Evolutionary conservation across 2,888 invertebrate species (phyloP).

Genomic region (Euplexia lucipara): DNA sequence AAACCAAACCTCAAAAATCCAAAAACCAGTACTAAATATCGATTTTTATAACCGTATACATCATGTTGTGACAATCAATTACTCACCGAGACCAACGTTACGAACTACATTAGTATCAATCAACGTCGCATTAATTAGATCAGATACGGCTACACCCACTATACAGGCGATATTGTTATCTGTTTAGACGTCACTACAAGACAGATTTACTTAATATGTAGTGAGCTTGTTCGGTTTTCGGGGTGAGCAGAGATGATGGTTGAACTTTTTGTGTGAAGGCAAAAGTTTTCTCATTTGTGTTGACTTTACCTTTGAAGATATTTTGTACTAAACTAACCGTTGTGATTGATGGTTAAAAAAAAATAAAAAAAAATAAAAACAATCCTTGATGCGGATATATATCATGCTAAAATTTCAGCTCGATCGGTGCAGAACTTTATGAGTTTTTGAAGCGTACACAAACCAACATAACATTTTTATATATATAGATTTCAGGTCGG

Average conservation of each 20-base stretch:
- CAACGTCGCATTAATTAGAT: conserved; percentile 90
- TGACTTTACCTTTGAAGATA: no score
- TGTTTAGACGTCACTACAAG: conserved; percentile 45
- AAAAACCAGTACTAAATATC: conserved; percentile 63
- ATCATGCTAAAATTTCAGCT: no score
- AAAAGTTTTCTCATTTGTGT: not conserved
- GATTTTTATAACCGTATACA: conserved; percentile 74
- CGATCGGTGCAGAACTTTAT: no score
- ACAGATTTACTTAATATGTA: conserved; percentile 55
- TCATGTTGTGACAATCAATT: conserved; percentile 89
- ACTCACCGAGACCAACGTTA: conserved; percentile 81
- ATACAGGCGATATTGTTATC: conserved; percentile 65
- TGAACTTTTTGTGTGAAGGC: conserved; percentile 2
- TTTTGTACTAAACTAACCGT: no score
- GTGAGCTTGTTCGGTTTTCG: conserved; percentile 6
- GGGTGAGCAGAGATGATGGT: not conserved
- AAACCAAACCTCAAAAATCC: conserved; percentile 25
- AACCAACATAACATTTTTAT: no score
- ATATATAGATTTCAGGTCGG: no score
- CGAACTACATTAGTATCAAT: conserved; percentile 89
- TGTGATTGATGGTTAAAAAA: no score
- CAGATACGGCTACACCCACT: conserved; percentile 84
- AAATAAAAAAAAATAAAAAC: no score
- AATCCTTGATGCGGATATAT: no score
- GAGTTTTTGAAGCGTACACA: no score